Evolutionary conservation across 2,888 invertebrate species (phyloP).

Genomic region (Diloba caeruleocephala): DNA sequence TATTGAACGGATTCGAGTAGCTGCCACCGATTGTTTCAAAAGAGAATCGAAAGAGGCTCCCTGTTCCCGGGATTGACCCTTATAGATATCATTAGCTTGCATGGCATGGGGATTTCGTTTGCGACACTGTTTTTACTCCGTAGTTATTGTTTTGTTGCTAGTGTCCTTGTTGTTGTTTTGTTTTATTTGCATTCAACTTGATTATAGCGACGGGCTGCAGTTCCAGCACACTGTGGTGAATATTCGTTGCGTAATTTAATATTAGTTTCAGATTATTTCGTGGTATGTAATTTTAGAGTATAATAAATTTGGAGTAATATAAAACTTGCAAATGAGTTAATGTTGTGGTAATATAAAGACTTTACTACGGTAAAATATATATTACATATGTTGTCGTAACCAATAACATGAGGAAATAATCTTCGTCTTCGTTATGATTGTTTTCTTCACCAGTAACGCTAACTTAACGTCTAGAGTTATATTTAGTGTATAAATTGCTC

Average conservation of each 20-base stretch:
- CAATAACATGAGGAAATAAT: not conserved
- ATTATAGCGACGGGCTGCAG: slow-evolving; percentile 66
- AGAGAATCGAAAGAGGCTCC: slow-evolving; percentile 70
- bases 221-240: slow-evolving; percentile 58
- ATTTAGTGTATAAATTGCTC: slow-evolving; percentile 5
- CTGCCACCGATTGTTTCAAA: slow-evolving; percentile 55
- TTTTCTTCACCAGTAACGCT: slow-evolving; percentile 1
- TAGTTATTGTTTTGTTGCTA: slow-evolving; percentile 74
- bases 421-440: not conserved
- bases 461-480: no score
- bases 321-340: slow-evolving; percentile 6
- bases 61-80: slow-evolving; percentile 60
- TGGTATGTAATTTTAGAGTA: slow-evolving; percentile 18
- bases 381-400: slow-evolving; percentile 5
- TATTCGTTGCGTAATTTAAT: slow-evolving; percentile 35
- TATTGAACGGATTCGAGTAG: slow-evolving; percentile 55
- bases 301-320: slow-evolving; percentile 10
- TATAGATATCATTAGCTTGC: slow-evolving; percentile 70
- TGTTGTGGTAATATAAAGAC: slow-evolving; percentile 3
- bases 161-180: slow-evolving; percentile 70
- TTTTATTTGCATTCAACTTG: slow-evolving; percentile 69
- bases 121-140: slow-evolving; percentile 68
- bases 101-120: slow-evolving; percentile 83
- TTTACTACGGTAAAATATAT: slow-evolving; percentile 6
- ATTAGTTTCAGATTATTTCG: slow-evolving; percentile 41